Conservation (phyloP, 2,113 vertebrate species). For the Tauraco erythrolophus region DNA sequence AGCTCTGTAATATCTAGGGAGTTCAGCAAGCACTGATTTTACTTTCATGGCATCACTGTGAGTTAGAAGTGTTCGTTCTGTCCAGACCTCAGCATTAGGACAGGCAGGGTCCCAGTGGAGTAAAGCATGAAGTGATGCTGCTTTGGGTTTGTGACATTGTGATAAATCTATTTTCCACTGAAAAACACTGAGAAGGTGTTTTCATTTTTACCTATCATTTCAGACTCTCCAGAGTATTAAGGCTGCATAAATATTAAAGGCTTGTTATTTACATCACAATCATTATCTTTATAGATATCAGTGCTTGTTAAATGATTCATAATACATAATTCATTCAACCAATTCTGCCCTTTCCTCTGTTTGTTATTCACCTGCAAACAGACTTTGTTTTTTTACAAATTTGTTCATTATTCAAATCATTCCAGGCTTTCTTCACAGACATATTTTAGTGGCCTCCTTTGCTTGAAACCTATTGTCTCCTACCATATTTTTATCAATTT, state of each 20-base stretch:
- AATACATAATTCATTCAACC: slow-evolving; percentile 54
- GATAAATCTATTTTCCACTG: background rate
- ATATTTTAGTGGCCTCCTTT: background rate
- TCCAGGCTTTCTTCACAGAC: background rate
- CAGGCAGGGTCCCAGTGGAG: background rate
- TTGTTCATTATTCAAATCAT: slow-evolving; percentile 52
- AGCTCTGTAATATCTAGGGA: background rate
- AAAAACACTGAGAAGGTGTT: background rate
- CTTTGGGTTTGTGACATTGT: background rate
- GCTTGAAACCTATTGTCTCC: slow-evolving; percentile 5
- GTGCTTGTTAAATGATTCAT: slow-evolving; percentile 27
- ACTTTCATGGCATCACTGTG: background rate
- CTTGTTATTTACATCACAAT: slow-evolving; percentile 50
- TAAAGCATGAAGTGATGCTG: background rate
- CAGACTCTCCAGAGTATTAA: slow-evolving; percentile 20
- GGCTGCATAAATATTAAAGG: slow-evolving; percentile 53
- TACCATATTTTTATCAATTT: slow-evolving; percentile 20
- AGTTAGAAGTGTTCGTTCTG: background rate
- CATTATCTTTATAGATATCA: slow-evolving; percentile 45
- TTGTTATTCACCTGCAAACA: slow-evolving; percentile 54
- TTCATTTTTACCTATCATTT: slow-evolving; percentile 10
- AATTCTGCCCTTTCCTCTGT: slow-evolving; percentile 27
- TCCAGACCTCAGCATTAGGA: background rate
- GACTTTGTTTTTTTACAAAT: slow-evolving; percentile 53
- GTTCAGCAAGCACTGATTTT: background rate